A percentile compares a stretch with the other conserved stretches of the same genome.
Evolutionary conservation across 64 coral and sea anemone species (phyloP).

Genomic region (Pocillopora damicornis): DNA sequence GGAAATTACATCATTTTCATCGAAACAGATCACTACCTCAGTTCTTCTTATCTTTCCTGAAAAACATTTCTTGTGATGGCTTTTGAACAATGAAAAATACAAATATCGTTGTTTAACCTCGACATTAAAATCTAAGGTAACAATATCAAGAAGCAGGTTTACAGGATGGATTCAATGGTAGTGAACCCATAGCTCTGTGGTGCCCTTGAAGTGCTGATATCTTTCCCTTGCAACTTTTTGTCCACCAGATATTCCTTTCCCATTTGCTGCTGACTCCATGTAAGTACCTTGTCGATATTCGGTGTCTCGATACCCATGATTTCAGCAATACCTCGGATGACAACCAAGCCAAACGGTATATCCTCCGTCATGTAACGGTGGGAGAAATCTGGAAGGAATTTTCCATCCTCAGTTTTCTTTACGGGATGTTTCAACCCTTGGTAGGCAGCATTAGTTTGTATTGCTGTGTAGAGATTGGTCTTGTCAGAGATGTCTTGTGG

Average conservation of each 20-base stretch:
- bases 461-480: conserved; percentile 11
- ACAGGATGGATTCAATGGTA: conserved; percentile 20
- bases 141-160: neutral
- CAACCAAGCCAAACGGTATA: conserved; percentile 23
- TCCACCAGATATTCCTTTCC: conserved; percentile 55
- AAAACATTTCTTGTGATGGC: no score
- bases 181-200: conserved; percentile 52
- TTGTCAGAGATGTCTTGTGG: conserved; percentile 22
- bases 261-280: conserved; percentile 51
- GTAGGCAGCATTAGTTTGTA: conserved; percentile 34
- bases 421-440: conserved; percentile 30
- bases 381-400: conserved; percentile 19
- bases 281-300: conserved; percentile 49
- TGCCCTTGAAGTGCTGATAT: conserved; percentile 50
- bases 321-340: conserved; percentile 61
- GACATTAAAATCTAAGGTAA: no score
- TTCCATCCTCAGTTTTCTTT: conserved; percentile 13
- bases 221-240: conserved; percentile 56
- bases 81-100: no score
- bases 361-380: conserved; percentile 31
- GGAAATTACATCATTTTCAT: no score
- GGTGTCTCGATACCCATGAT: conserved; percentile 45
- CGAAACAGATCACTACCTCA: no score
- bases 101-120: no score
- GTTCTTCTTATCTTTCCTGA: no score